Conservation (phyloP, 2,113 vertebrate genomes). For the Chloropsis cyanopogon region DNA sequence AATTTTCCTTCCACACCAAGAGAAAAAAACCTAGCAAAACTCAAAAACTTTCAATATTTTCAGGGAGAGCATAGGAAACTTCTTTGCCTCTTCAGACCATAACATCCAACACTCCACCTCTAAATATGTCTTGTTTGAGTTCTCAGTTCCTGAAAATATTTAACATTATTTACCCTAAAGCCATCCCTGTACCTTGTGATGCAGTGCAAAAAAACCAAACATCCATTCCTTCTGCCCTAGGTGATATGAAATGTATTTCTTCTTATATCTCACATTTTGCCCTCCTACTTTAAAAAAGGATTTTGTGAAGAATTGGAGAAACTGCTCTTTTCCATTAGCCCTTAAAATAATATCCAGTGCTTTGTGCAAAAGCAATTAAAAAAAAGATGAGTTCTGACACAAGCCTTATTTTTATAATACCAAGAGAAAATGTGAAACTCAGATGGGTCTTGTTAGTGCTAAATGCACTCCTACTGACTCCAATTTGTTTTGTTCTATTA, state of each 20-base stretch:
- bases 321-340: background rate
- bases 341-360: background rate
- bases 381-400: constrained; percentile 13
- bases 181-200: background rate
- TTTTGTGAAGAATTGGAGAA: background rate
- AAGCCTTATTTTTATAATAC: constrained; percentile 25
- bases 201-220: background rate
- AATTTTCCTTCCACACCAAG: background rate
- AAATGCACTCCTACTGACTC: constrained; percentile 43
- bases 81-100: background rate
- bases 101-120: background rate
- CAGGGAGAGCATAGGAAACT: background rate
- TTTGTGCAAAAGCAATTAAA: constrained; percentile 18
- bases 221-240: background rate
- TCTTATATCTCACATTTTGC: background rate
- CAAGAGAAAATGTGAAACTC: constrained; percentile 46
- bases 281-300: background rate
- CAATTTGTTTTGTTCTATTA: constrained; percentile 56
- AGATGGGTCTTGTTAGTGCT: constrained; percentile 49
- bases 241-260: background rate
- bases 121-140: background rate
- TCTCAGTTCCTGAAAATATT: background rate
- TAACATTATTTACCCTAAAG: background rate
- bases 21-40: background rate
- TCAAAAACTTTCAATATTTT: background rate